phyloP scores from a whole-genome alignment of 1,140 invertebrate genomes.

The Polypedilum vanderplanki region DNA sequence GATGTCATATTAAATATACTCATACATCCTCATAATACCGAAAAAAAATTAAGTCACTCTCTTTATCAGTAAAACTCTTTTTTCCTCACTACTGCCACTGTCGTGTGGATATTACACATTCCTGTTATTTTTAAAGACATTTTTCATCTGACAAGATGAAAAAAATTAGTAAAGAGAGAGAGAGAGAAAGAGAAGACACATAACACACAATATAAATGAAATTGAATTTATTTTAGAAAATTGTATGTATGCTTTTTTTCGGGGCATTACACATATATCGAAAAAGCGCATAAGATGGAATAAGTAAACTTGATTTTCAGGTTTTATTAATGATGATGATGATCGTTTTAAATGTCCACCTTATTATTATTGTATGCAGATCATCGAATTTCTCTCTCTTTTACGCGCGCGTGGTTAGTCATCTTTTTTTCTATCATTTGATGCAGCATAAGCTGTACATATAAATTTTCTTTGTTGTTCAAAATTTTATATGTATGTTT shows the following conservation, averaged over 20 bases:
- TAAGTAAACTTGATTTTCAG: conserved; percentile 20
- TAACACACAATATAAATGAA: background rate
- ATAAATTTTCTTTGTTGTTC: background rate
- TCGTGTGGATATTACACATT: conserved; percentile 1
- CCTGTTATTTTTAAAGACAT: conserved; percentile 19
- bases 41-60: conserved; percentile 13
- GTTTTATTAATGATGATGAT: conserved; percentile 28
- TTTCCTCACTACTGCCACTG: no score
- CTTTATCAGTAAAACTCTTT: background rate
- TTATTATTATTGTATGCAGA: conserved; percentile 14
- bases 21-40: background rate
- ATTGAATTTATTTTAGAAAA: conserved; percentile 6
- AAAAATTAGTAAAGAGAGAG: background rate
- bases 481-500: background rate
- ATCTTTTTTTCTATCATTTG: background rate
- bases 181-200: background rate
- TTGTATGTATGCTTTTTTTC: background rate
- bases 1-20: conserved; percentile 14
- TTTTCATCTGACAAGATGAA: background rate
- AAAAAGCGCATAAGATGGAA: conserved; percentile 9
- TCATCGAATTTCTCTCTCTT: conserved; percentile 7
- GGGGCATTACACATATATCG: background rate
- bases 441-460: background rate
- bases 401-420: background rate
- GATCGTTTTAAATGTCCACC: conserved; percentile 24